phyloP scores from a whole-genome alignment of 2,797 vertebrate species.

The Sparus aurata region DNA sequence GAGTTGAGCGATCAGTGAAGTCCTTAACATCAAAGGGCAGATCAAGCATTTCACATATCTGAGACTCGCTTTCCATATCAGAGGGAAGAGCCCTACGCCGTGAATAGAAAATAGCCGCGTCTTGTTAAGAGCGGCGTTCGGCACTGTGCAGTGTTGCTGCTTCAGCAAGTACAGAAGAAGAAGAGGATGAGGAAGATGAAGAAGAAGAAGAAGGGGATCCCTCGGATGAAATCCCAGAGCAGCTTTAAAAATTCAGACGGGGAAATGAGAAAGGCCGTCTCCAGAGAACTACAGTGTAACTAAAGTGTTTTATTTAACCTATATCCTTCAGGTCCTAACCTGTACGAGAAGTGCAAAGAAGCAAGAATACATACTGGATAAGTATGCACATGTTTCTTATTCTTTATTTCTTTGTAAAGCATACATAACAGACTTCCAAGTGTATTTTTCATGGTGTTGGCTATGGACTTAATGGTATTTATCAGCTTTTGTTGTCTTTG shows the following conservation, averaged over 20 bases:
- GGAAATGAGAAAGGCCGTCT: not conserved
- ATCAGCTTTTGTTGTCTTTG: no score
- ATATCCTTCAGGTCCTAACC: not conserved
- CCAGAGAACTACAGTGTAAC: not conserved
- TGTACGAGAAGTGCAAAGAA: no score
- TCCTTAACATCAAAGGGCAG: slow-evolving; percentile 68
- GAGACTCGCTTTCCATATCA: slow-evolving; percentile 72
- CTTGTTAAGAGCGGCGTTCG: slow-evolving; percentile 40
- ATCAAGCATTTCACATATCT: slow-evolving; percentile 65
- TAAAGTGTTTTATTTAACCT: slow-evolving; percentile 1
- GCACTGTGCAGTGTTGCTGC: slow-evolving; percentile 34
- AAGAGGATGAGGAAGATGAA: not conserved
- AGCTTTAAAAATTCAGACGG: slow-evolving; percentile 1
- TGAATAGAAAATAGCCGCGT: slow-evolving; percentile 52
- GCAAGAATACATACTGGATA: no score
- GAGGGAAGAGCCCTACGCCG: slow-evolving; percentile 47
- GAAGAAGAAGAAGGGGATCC: not conserved
- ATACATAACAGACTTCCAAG: no score
- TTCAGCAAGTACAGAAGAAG: slow-evolving; percentile 42
- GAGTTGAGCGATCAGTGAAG: slow-evolving; percentile 47
- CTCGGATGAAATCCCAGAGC: slow-evolving; percentile 14
- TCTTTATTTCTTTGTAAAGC: no score
- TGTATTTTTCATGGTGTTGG: no score
- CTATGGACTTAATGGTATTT: no score
- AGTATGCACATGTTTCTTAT: no score